Evolutionary conservation across 2,797 vertebrate species (phyloP), one percentile per base, ranked within the genome.

Genomic region (Bucorvus abyssinicus): DNA sequence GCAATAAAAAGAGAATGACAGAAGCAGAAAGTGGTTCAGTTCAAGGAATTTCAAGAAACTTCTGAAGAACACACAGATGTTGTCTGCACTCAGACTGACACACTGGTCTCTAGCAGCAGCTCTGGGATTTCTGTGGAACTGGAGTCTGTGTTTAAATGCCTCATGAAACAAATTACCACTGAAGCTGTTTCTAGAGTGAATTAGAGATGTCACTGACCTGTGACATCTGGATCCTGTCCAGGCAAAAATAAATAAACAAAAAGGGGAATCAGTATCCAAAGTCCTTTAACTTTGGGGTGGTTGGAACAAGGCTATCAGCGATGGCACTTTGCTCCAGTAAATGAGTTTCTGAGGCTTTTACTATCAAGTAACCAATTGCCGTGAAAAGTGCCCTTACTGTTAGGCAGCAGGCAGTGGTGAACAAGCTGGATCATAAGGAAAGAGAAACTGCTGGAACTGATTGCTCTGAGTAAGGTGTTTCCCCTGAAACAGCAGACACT

Each of bases 371-470:
- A 75, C 38, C 24, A 19, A 15, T 10, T 56, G 40, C 34, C 4
- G 4, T 34, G 20, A 27, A 36, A 52, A 56, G 11, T 23, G 49
- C 38, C 84, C 95, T 98, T 96, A 98, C 98, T 96, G 5, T 98
- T 34, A 50, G 94, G 96, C 59, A 98, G 97, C 60, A 97, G 88
- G 69, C 98, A 98, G 84, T 83, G 22, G 23, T 98, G 98, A 44
- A 97, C 94, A 34, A 98, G 97, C 97, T 98, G 98, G 73, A 98
- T 86, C 50, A 68, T 68, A 57, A 98, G 89, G 90, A 98, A 97
- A 49, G 86, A 96, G 71, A 98, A 40, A 89, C 98, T 98, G 15
- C 97, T 98, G 34, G 93, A 98, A 96, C 96, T 88, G 86, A 98
- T 94, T 5, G 92, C 9, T 64, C 71, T 60, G 34, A 99, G 80